Evolutionary conservation across 53 echinoderm and acorn worm species (phyloP).

Genomic region (Pentamera pediparva): DNA sequence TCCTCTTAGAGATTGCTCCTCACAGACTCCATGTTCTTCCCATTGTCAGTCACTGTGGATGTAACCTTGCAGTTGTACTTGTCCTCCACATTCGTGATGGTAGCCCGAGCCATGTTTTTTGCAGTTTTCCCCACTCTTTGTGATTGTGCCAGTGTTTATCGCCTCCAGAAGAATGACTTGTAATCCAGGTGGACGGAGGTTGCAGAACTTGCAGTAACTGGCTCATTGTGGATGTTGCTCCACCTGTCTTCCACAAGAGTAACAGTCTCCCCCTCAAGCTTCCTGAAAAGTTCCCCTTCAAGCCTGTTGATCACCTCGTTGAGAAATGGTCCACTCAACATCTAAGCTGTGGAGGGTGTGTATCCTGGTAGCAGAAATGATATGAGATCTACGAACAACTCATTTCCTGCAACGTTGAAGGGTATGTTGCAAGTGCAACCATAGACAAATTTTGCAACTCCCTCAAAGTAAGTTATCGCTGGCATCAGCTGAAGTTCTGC

Average conservation of each 20-base stretch:
- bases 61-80: conserved; percentile 17
- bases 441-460: conserved; percentile 3
- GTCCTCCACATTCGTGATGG: conserved; percentile 1
- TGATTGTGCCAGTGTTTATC: conserved; percentile 10
- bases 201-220: conserved; percentile 29
- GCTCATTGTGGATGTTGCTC: conserved; percentile 33
- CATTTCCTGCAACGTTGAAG: not conserved
- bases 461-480: not conserved
- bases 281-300: not conserved
- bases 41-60: conserved; percentile 23
- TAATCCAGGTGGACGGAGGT: conserved; percentile 11
- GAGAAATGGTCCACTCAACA: conserved; percentile 9
- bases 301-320: not conserved
- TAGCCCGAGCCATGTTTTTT: not conserved
- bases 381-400: not conserved
- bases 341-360: not conserved
- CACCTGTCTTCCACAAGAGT: conserved; percentile 25
- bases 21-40: not conserved
- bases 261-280: conserved; percentile 18
- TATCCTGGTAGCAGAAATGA: conserved; percentile 27
- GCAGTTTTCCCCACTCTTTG: conserved; percentile 21
- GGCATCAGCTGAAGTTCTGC: not conserved
- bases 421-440: conserved; percentile 22
- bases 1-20: conserved; percentile 1
- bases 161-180: conserved; percentile 28